Conservation (phyloP, 2,797 vertebrate species). For the Cuculus canorus region DNA sequence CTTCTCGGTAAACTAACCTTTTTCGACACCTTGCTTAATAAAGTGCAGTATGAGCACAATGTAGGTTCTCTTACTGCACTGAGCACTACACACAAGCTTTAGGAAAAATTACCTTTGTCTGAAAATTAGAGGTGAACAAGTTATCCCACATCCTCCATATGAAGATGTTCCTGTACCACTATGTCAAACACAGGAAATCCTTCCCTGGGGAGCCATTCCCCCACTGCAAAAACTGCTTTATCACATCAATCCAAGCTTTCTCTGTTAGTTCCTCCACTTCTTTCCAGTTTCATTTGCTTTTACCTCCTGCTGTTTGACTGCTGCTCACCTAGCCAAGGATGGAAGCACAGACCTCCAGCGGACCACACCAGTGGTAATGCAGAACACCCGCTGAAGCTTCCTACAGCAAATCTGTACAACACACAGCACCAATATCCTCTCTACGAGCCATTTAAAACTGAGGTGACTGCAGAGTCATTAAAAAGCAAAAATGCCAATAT, state of each 20-base stretch:
- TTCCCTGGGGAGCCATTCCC: not conserved
- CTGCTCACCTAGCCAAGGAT: not conserved
- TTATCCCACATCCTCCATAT: rapidly evolving
- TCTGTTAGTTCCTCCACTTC: not conserved
- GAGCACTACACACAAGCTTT: not conserved
- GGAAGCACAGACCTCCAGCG: not conserved
- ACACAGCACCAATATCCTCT: not conserved
- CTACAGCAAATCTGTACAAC: not conserved
- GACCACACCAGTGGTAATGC: not conserved
- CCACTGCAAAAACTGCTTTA: not conserved
- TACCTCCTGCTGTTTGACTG: not conserved
- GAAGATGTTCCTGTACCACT: not conserved
- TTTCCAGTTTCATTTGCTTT: not conserved
- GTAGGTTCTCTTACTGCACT: not conserved
- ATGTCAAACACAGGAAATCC: not conserved
- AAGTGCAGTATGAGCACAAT: not conserved
- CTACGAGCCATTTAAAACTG: not conserved
- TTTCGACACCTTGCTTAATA: not conserved
- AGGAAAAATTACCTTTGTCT: not conserved
- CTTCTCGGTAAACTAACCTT: not conserved
- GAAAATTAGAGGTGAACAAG: not conserved
- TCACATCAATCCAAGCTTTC: not conserved
- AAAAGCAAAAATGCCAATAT: not conserved
- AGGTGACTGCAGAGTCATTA: not conserved
- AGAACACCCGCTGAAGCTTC: not conserved